A percentile compares a stretch with the other conserved stretches of the same genome.
phyloP scores from a whole-genome alignment of 1,140 invertebrate genomes.

The Chionoecetes opilio region DNA sequence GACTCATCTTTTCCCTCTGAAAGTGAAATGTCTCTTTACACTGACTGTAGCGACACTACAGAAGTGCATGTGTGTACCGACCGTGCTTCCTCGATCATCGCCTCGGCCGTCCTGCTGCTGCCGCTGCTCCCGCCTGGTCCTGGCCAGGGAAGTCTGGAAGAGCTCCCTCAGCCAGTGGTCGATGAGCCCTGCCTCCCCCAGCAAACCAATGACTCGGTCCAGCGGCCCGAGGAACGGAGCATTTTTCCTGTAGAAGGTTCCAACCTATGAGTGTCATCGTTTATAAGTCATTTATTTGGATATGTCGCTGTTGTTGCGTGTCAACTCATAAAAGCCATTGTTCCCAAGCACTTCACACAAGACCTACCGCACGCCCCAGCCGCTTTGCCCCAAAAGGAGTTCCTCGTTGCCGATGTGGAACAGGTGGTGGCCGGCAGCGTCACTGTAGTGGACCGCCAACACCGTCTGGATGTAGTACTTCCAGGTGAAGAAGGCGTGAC shows the following conservation, averaged over 20 bases:
- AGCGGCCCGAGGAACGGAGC: slow-evolving; percentile 60
- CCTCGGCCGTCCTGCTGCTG: background rate
- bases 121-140: background rate
- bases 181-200: slow-evolving; percentile 39
- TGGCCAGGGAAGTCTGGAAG: background rate
- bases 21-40: too few relatives aligned
- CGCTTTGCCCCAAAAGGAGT: slow-evolving; percentile 31
- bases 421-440: background rate
- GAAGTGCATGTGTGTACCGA: background rate
- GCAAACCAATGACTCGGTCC: slow-evolving; percentile 39
- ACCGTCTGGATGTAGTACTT: slow-evolving; percentile 39
- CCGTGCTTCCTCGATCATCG: background rate
- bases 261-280: background rate
- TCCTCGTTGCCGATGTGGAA: slow-evolving; percentile 45
- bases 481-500: slow-evolving; percentile 51
- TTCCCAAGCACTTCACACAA: background rate
- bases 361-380: slow-evolving; percentile 45
- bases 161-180: slow-evolving; percentile 35
- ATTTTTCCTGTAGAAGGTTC: background rate
- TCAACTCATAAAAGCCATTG: background rate
- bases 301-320: background rate
- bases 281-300: background rate
- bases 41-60: background rate
- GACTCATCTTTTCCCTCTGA: too few relatives aligned
- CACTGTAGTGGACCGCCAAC: slow-evolving; percentile 25